Conservation (phyloP, 2,113 vertebrate genomes). For the Nestor notabilis region DNA sequence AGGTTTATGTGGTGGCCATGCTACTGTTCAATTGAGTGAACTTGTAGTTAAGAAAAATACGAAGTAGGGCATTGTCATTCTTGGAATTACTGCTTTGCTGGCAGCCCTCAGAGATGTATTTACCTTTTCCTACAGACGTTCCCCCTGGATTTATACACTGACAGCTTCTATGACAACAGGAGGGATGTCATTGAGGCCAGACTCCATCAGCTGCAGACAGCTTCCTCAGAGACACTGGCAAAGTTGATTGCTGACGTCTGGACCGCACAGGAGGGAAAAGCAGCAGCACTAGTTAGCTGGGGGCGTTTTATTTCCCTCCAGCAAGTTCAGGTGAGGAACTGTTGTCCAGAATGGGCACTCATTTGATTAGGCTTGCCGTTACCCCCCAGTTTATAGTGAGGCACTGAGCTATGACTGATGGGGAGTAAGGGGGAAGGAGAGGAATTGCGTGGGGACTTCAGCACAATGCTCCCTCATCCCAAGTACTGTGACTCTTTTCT, state of each 20-base stretch:
- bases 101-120: background rate
- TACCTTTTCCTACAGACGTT: conserved; percentile 70
- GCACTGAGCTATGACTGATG: background rate
- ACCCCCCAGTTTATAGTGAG: background rate
- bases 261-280: conserved; percentile 84
- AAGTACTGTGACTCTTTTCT: background rate
- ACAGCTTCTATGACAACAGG: conserved; percentile 90
- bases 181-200: conserved; percentile 77
- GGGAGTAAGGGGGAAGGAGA: background rate
- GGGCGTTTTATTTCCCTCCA: conserved; percentile 87
- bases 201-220: conserved; percentile 76
- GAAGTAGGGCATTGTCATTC: background rate
- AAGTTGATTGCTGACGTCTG: conserved; percentile 81
- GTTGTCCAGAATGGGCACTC: background rate
- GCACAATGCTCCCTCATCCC: background rate
- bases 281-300: conserved; percentile 87
- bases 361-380: background rate
- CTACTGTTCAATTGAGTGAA: background rate
- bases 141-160: conserved; percentile 91
- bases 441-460: background rate
- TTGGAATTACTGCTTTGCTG: background rate
- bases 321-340: conserved; percentile 86
- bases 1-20: background rate
- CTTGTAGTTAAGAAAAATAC: background rate
- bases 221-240: conserved; percentile 76